A percentile compares a stretch with the other conserved stretches of the same genome.
These are phyloP conservation scores for Hydraecia micacea DNA, from an alignment of 2,888 invertebrate genomes.

Conservation along the genomic window DNA sequence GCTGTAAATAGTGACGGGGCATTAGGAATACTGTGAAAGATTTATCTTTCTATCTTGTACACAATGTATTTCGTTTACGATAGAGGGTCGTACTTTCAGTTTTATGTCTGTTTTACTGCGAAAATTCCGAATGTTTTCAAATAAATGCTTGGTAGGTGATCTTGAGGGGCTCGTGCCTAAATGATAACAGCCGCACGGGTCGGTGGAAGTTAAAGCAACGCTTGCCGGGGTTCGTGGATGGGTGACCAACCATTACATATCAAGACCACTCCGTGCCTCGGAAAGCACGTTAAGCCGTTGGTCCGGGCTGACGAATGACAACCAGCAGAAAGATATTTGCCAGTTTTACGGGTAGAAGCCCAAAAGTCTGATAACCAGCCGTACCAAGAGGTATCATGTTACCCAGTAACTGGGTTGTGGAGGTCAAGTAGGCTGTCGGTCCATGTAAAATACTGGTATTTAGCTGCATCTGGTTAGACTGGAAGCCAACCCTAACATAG, in stretches of 20 bases:
- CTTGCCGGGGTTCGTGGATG: no score
- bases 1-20: constrained; percentile 18
- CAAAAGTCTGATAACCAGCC: neutral
- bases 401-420: neutral
- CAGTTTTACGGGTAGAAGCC: neutral
- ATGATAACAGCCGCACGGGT: neutral
- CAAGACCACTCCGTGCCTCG: neutral
- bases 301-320: neutral
- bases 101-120: constrained; percentile 14
- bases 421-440: neutral
- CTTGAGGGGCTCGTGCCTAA: neutral
- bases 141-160: neutral
- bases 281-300: neutral
- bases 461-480: neutral
- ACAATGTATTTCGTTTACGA: constrained; percentile 20
- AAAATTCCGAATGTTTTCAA: neutral
- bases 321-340: neutral
- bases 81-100: neutral
- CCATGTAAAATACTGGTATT: neutral
- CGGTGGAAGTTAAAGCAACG: neutral
- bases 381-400: neutral
- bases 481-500: neutral
- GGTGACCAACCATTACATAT: neutral
- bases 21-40: neutral
- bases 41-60: constrained; percentile 9